Evolutionary conservation across 1,140 invertebrate genomes (phyloP).

Genomic region (Choristoneura fumiferana): DNA sequence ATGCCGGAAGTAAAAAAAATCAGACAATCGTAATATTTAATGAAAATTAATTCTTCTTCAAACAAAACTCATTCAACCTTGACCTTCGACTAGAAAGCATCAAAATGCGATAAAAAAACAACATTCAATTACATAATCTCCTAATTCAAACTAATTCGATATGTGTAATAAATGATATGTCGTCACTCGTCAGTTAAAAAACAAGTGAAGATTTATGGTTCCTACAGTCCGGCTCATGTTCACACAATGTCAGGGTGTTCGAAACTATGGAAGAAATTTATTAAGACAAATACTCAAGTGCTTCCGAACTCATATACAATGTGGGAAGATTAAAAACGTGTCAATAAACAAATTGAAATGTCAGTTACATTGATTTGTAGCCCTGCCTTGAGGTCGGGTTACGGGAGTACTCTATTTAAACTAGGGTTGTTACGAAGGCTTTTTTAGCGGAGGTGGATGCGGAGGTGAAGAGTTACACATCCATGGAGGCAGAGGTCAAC

Average conservation of each 20-base stretch:
- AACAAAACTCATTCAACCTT: background rate
- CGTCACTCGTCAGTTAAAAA: slow-evolving; percentile 22
- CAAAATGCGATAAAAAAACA: background rate
- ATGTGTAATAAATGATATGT: slow-evolving; percentile 17
- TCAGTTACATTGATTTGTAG: slow-evolving; percentile 70
- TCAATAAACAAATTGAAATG: slow-evolving; percentile 75
- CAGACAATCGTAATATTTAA: too few relatives aligned
- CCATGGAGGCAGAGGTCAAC: too few relatives aligned
- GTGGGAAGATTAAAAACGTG: slow-evolving; percentile 67
- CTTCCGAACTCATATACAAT: slow-evolving; percentile 70
- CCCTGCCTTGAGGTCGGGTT: slow-evolving; percentile 31
- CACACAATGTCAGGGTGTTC: slow-evolving; percentile 31
- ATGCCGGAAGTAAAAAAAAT: too few relatives aligned
- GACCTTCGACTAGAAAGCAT: slow-evolving; percentile 5
- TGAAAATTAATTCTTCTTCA: too few relatives aligned
- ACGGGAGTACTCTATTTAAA: background rate
- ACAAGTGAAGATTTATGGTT: slow-evolving; percentile 54
- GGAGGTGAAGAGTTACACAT: too few relatives aligned
- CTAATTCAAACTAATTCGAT: slow-evolving; percentile 19
- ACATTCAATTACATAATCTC: slow-evolving; percentile 17
- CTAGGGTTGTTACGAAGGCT: too few relatives aligned
- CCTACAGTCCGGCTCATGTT: slow-evolving; percentile 30
- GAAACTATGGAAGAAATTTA: slow-evolving; percentile 48
- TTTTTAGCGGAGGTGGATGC: too few relatives aligned
- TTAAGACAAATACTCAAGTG: slow-evolving; percentile 50